Evolutionary conservation across 1,140 invertebrate genomes (phyloP).

Genomic region (Eulimnadia texana): DNA sequence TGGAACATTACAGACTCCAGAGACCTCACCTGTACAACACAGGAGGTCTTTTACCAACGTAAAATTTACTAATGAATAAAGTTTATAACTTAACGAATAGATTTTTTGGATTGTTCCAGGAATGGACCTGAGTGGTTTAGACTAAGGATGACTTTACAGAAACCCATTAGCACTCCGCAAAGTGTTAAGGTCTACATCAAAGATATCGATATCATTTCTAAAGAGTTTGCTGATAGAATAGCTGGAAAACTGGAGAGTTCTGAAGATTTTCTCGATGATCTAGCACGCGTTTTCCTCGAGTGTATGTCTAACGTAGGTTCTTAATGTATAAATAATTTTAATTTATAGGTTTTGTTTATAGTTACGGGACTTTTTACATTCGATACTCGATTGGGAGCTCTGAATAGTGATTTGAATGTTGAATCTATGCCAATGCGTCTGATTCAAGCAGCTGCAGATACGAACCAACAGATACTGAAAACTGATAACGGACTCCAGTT

Average conservation of each 20-base stretch:
- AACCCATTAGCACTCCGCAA: slow-evolving; percentile 52
- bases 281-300: slow-evolving; percentile 63
- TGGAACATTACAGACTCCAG: slow-evolving; percentile 11
- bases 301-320: slow-evolving; percentile 36
- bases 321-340: slow-evolving; percentile 21
- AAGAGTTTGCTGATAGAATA: slow-evolving; percentile 42
- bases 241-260: slow-evolving; percentile 25
- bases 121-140: slow-evolving; percentile 73
- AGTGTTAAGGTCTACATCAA: slow-evolving; percentile 49
- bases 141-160: slow-evolving; percentile 61
- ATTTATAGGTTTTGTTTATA: slow-evolving; percentile 18
- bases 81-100: background rate
- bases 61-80: slow-evolving; percentile 26
- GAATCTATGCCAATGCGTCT: slow-evolving; percentile 48
- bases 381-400: slow-evolving; percentile 23
- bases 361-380: slow-evolving; percentile 22
- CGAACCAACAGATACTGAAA: slow-evolving; percentile 51
- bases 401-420: slow-evolving; percentile 18
- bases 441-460: slow-evolving; percentile 51
- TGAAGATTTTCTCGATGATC: slow-evolving; percentile 47
- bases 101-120: slow-evolving; percentile 33
- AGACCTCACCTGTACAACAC: slow-evolving; percentile 41
- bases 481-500: slow-evolving; percentile 59
- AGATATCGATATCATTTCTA: slow-evolving; percentile 42
- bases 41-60: slow-evolving; percentile 72